Conservation (phyloP, 2,888 invertebrate genomes). For the Linnaemya vulpina region DNA sequence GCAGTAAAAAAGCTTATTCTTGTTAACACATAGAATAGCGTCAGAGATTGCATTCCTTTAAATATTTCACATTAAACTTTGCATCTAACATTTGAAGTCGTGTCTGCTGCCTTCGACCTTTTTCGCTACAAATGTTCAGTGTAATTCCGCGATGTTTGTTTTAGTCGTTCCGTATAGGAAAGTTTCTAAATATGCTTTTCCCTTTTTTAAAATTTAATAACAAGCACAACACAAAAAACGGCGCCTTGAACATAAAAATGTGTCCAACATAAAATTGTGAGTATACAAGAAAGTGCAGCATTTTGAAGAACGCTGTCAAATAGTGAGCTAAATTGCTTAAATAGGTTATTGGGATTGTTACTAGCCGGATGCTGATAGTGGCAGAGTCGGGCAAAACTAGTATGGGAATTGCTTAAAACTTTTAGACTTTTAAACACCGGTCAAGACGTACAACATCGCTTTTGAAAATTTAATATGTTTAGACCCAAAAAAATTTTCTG, state of each 20-base stretch:
- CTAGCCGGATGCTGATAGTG: background rate
- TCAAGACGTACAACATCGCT: too few relatives aligned
- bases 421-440: too few relatives aligned
- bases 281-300: slow-evolving; percentile 1
- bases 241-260: slow-evolving; percentile 39
- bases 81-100: slow-evolving; percentile 15
- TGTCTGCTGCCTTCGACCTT: slow-evolving; percentile 41
- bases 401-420: too few relatives aligned
- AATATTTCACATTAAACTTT: slow-evolving; percentile 11
- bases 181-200: slow-evolving; percentile 42
- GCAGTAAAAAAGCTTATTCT: too few relatives aligned
- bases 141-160: slow-evolving; percentile 34
- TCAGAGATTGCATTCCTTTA: slow-evolving; percentile 17
- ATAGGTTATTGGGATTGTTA: slow-evolving; percentile 16
- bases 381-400: too few relatives aligned
- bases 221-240: slow-evolving; percentile 25
- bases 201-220: slow-evolving; percentile 32
- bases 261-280: slow-evolving; percentile 31
- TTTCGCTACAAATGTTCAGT: slow-evolving; percentile 18
- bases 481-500: too few relatives aligned
- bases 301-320: slow-evolving; percentile 5
- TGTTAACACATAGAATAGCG: background rate
- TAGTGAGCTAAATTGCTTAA: background rate
- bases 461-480: too few relatives aligned
- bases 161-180: slow-evolving; percentile 1